These are phyloP conservation scores for Oithona nana DNA, from an alignment of 2,888 invertebrate species.

Conservation along the genomic window DNA sequence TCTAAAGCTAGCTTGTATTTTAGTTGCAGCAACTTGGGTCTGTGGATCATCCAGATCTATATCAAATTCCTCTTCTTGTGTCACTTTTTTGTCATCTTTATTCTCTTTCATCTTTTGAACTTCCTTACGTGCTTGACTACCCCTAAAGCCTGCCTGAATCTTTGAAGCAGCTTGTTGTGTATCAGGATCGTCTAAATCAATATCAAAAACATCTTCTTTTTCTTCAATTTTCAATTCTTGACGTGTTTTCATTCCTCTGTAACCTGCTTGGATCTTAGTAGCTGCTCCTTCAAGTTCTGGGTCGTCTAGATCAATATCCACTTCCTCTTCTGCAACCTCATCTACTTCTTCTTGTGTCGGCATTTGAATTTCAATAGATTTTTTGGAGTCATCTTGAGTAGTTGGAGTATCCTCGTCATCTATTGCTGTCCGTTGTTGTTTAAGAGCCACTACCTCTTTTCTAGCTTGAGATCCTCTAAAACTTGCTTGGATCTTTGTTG, in stretches of 20 bases:
- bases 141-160: constrained; percentile 14
- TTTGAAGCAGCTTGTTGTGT: constrained; percentile 1
- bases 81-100: background rate
- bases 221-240: background rate
- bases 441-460: background rate
- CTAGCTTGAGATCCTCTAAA: background rate
- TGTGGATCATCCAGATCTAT: background rate
- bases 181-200: constrained; percentile 1
- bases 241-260: background rate
- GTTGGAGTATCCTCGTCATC: background rate
- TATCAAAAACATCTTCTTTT: background rate
- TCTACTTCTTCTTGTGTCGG: background rate
- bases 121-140: background rate
- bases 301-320: background rate
- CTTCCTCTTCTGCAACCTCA: background rate
- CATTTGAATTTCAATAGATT: constrained; percentile 3
- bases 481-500: constrained; percentile 14
- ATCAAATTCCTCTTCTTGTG: background rate
- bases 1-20: background rate
- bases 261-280: constrained; percentile 4
- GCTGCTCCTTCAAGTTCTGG: background rate
- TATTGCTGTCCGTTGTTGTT: background rate
- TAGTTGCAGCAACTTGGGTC: background rate
- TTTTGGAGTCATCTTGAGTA: background rate
- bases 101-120: background rate